phyloP scores from a whole-genome alignment of 2,797 vertebrate genomes.

The Cheirogaleus major region DNA sequence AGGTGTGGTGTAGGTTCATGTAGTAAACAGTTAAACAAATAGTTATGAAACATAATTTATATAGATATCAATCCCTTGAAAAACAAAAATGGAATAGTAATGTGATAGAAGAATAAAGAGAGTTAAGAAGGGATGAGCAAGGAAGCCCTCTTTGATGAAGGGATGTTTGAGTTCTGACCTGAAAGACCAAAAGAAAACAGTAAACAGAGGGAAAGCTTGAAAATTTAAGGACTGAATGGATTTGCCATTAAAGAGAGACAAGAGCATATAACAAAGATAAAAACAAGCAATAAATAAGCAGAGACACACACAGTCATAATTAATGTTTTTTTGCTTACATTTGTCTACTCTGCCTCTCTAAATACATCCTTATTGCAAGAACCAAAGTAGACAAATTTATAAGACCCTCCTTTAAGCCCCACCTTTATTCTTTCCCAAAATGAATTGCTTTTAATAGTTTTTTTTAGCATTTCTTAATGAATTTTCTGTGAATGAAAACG shows the following conservation, averaged over 20 bases:
- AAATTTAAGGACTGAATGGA: not conserved
- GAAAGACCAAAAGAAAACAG: not conserved
- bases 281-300: not conserved
- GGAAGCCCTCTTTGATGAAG: not conserved
- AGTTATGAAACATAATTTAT: not conserved
- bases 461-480: not conserved
- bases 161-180: not conserved
- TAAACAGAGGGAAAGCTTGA: not conserved
- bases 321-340: not conserved
- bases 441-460: not conserved
- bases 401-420: no score
- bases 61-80: not conserved
- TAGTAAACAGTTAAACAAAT: not conserved
- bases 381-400: not conserved
- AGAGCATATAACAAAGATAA: not conserved
- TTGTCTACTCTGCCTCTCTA: not conserved
- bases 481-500: not conserved
- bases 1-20: not conserved
- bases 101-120: no score
- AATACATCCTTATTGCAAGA: not conserved
- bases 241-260: not conserved
- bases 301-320: not conserved
- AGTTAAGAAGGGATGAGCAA: not conserved
- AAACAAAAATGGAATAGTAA: not conserved
- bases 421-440: not conserved